Percentiles rank a stretch among this genome's conserved stretches.
Conservation (phyloP, 30 jellyfish, hydroid and myxozoan genomes). For the Aurelia aurita region DNA sequence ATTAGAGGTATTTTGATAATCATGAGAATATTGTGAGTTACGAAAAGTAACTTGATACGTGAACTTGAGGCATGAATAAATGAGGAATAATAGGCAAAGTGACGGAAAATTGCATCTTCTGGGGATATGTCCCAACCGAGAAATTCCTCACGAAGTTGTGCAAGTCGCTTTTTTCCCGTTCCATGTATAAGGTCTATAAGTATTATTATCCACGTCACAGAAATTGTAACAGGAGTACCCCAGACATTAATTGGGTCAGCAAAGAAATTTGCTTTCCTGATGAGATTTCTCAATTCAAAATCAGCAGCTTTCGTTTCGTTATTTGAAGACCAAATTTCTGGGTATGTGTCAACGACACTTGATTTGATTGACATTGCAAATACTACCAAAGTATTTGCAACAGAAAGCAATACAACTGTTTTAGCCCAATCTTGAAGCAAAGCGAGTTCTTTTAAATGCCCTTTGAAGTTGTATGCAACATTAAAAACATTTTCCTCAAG, state of each 20-base stretch:
- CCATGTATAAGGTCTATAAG: background rate
- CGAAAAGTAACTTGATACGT: background rate
- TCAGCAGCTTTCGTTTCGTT: too few relatives aligned
- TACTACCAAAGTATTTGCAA: background rate
- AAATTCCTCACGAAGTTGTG: background rate
- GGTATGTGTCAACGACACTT: too few relatives aligned
- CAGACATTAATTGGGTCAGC: too few relatives aligned
- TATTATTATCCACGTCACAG: conserved; percentile 23
- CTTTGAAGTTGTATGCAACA: too few relatives aligned
- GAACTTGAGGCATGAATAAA: background rate
- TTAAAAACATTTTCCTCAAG: conserved; percentile 2
- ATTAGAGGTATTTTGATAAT: conserved; percentile 10
- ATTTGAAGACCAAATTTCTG: background rate
- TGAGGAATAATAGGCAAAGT: background rate
- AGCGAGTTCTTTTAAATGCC: too few relatives aligned
- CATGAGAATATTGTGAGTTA: conserved; percentile 22
- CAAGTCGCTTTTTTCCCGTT: conserved; percentile 10
- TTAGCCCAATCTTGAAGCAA: too few relatives aligned
- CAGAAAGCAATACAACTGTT: background rate
- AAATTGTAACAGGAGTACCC: background rate
- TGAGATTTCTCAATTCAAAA: too few relatives aligned
- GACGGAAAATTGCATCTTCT: conserved; percentile 33
- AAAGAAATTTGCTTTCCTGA: background rate
- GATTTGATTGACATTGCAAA: background rate
- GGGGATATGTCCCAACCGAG: conserved; percentile 10